Conservation (phyloP, 2,888 invertebrate genomes). For the Pristionchus entomophagus region DNA sequence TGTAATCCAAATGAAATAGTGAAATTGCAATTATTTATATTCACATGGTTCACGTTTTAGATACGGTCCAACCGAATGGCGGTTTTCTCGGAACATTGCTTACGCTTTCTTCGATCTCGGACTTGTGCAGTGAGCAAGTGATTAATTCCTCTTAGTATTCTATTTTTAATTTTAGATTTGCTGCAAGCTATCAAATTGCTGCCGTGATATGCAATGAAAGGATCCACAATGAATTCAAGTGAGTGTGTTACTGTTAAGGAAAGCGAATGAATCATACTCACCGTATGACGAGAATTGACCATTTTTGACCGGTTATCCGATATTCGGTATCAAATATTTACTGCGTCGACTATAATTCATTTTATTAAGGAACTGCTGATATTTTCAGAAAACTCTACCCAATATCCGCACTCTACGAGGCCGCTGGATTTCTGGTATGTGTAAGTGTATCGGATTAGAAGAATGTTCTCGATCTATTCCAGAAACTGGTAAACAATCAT, state of each 20-base stretch:
- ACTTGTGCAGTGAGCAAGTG: not conserved
- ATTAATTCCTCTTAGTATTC: not conserved
- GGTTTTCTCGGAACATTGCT: not conserved
- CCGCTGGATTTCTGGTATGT: not conserved
- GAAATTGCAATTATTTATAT: too few relatives aligned
- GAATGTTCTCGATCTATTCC: not conserved
- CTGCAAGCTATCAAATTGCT: not conserved
- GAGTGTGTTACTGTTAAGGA: not conserved
- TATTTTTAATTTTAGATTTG: not conserved
- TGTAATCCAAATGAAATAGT: too few relatives aligned
- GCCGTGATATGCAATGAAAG: not conserved
- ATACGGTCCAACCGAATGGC: not conserved
- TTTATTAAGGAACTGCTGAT: too few relatives aligned
- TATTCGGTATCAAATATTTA: too few relatives aligned
- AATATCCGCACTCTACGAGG: not conserved
- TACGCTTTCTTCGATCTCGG: slow-evolving; percentile 15
- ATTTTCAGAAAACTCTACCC: not conserved
- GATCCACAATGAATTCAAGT: not conserved
- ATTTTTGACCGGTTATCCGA: too few relatives aligned
- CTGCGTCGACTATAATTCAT: too few relatives aligned
- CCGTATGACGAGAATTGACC: too few relatives aligned
- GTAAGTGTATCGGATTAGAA: not conserved
- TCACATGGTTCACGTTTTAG: not conserved
- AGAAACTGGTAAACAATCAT: not conserved
- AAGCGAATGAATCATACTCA: not conserved